These are phyloP conservation scores for Cyphomyrmex costatus DNA, from an alignment of 1,140 invertebrate species.

Conservation along the genomic window DNA sequence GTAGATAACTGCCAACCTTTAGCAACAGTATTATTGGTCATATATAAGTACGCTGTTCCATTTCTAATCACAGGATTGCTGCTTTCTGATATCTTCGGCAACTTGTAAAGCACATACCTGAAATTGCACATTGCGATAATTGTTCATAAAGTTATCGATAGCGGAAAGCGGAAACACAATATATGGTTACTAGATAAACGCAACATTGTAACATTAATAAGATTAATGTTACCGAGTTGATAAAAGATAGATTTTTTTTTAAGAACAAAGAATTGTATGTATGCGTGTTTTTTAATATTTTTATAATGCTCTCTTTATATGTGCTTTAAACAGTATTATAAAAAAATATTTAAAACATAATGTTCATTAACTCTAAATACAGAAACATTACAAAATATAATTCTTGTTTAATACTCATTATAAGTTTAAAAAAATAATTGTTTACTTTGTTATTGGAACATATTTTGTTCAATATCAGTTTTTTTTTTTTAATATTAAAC, in stretches of 20 bases:
- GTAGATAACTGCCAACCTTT: constrained; percentile 91
- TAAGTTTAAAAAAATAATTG: neutral
- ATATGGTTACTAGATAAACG: neutral
- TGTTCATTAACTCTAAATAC: neutral
- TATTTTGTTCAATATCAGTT: neutral
- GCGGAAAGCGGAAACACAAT: neutral
- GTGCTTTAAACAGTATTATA: no score
- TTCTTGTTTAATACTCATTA: neutral
- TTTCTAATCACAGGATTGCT: constrained; percentile 87
- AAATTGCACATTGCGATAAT: constrained; percentile 70
- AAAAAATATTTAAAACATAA: no score
- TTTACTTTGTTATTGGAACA: neutral
- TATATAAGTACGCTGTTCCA: constrained; percentile 92
- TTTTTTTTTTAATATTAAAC: neutral
- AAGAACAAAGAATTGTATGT: no score
- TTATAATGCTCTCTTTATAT: no score
- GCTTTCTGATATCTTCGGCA: constrained; percentile 90
- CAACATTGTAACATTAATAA: constrained; percentile 27
- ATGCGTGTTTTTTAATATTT: no score
- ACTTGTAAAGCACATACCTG: constrained; percentile 95
- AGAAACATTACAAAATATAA: neutral
- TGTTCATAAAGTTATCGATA: neutral
- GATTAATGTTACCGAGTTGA: neutral
- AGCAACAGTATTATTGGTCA: constrained; percentile 88
- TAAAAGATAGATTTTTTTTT: no score